phyloP scores from a whole-genome alignment of 2,113 vertebrate genomes.

The Excalfactoria chinensis region DNA sequence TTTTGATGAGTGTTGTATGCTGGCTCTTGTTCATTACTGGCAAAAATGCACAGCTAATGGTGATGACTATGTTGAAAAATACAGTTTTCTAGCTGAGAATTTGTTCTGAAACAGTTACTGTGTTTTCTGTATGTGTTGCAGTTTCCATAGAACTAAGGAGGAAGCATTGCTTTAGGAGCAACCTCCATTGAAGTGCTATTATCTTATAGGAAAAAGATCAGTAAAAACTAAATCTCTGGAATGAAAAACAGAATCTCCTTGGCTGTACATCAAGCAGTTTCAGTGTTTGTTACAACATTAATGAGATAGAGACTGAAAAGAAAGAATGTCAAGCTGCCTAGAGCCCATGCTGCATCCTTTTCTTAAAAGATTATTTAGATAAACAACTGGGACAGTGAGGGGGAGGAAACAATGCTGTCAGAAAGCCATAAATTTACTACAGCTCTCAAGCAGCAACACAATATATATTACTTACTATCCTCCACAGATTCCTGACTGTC shows the following conservation, averaged over 20 bases:
- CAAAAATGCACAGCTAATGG: not conserved
- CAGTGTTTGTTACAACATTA: not conserved
- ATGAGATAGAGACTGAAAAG: not conserved
- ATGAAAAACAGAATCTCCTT: not conserved
- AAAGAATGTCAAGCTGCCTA: not conserved
- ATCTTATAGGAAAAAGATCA: not conserved
- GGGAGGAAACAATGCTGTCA: slow-evolving; percentile 34
- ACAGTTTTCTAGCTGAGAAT: not conserved
- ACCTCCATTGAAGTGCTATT: not conserved
- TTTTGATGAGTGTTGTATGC: too few relatives aligned
- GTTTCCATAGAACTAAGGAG: not conserved
- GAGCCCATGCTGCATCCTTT: not conserved
- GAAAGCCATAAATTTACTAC: slow-evolving; percentile 46
- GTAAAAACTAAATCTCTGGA: not conserved
- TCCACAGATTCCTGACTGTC: slow-evolving; percentile 60
- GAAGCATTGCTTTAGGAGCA: not conserved
- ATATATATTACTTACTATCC: slow-evolving; percentile 49
- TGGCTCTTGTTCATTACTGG: not conserved
- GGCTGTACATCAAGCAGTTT: slow-evolving; percentile 16
- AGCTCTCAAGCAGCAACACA: slow-evolving; percentile 19
- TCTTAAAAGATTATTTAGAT: slow-evolving; percentile 51
- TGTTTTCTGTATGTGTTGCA: not conserved
- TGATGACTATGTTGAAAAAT: not conserved
- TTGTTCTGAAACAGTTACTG: not conserved
- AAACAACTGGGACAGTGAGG: slow-evolving; percentile 48